Evolutionary conservation across 2,113 vertebrate genomes (phyloP).

Genomic region (Seriola dumerili): DNA sequence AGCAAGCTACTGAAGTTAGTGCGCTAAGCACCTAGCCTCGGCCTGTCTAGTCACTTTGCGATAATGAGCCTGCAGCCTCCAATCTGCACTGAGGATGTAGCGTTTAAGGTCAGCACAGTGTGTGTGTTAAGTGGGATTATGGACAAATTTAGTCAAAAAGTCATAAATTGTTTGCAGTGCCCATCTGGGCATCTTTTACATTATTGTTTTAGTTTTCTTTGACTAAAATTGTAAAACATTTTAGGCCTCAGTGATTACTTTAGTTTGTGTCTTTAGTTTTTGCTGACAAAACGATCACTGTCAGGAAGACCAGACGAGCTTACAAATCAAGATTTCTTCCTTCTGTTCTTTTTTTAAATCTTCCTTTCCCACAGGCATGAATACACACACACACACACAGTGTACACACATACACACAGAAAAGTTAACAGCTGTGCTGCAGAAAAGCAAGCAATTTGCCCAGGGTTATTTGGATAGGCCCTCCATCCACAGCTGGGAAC

Average conservation of each 20-base stretch:
- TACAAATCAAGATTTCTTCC: slow-evolving; percentile 23
- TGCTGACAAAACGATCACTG: not conserved
- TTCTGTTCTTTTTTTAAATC: not conserved
- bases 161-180: not conserved
- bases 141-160: no score
- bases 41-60: no score
- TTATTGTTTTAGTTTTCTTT: not conserved
- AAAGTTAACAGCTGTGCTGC: slow-evolving; percentile 71
- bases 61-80: no score
- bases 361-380: not conserved
- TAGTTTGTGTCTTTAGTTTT: not conserved
- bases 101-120: no score
- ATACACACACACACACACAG: not conserved
- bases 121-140: no score
- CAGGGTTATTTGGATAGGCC: slow-evolving; percentile 65
- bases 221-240: no score
- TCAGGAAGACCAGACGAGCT: not conserved
- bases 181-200: not conserved
- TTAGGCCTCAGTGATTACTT: not conserved
- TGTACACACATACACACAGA: not conserved
- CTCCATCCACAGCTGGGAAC: slow-evolving; percentile 75
- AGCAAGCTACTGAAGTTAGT: no score
- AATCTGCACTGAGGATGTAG: no score
- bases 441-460: slow-evolving; percentile 69
- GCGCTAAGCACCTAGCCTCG: no score